Base-by-base conservation (phyloP, 2,113 vertebrate species). In the Megalops atlanticus region DNA sequence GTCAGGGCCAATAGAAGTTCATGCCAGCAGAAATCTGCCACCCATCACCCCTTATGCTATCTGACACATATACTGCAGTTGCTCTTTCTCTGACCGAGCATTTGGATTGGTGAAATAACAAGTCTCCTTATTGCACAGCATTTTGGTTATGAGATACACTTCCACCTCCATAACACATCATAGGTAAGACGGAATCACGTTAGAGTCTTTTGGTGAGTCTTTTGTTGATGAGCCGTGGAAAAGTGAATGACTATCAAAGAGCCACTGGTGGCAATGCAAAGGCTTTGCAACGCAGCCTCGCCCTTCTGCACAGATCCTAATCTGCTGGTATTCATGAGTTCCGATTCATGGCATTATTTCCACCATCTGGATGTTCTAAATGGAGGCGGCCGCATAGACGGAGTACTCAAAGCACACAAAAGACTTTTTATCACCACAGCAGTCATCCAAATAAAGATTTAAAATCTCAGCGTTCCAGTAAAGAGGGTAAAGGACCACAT, bases 1-100 rank as follows among this genome's bases (percentile, higher is more conserved):
- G 8, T 27, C 41, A 15, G 11, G 52, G 75, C 49, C 47, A 77
- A 38, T 7, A 58, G 35, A 36, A 35, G 21, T 36, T 14, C 58
- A 33, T 64, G 35, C 49, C 76, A 77, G 33, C 49, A 47, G 74
- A 4, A 4, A 27, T 77, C 18, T 35, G 24, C 35, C 16, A 54
- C 49, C 15, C 47, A 58, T 36, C 76, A 76, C n/a, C 38, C 31
- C 21, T 58, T 49, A 77, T 58, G 76, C 76, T 77, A 5, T 45
- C 18, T 77, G 76, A 64, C 76, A 58, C 58, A 49, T 58, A 39
- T 64, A 77, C 47, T 38, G 8, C 49, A 39, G 52, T 11, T 58
- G 76, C 52, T 58, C 76, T 58, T 77, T 58, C 76, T 58, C 11
- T 24, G 5, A 35, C 41, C 31, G 7, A 15, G 21, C 16, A 58